Evolutionary conservation across 2,888 invertebrate genomes (phyloP), one percentile per base, ranked within the genome.

Genomic region (Erebia ligea): DNA sequence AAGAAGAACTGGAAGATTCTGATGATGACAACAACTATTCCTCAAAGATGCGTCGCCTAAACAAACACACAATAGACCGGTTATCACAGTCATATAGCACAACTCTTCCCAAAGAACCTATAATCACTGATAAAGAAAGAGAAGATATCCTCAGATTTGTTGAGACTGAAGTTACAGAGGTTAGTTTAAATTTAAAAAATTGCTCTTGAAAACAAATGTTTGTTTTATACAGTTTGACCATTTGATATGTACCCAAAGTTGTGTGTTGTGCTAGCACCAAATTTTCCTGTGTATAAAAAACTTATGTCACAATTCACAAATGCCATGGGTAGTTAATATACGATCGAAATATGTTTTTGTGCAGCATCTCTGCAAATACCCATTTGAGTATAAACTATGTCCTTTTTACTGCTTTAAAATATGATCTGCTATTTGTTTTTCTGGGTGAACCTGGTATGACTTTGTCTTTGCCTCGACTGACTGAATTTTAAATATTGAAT

Each of bases 91-190:
- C 70, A 13, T 86, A 76, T 1, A 95, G 88, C 80, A 94, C 87
- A 73, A 93, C 82, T 70, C 85, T 95, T 2, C 91, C 95, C 0
- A 94, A 94, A 75, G 96, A 96, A 81, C 95, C 95, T 4, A 87
- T 94, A 68, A 91, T 96, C 40, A 94, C 95, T 0, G 96, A 96
- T 70, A 96, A 96, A 81, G 97, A 97, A 86, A 95, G 96, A 77
- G 95, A 96, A 78, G 96, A 97, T 81, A 97, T 98, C 76, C 87
- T 97, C 5, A 95, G 96, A 90, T 96, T 96, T 90, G 97, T 98
- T 5, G 97, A 98, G 86, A 96, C 95, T 67, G 97, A 97, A 91
- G 96, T 95, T 56, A 95, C 96, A 9, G 96, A 97, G 88, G 96
- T 96, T 85, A 76, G 75, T 75, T 62, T 54, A 42, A 17, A 15